Base-by-base conservation (phyloP, 2,113 vertebrate genomes). In the Cochlearius cochlearius region DNA sequence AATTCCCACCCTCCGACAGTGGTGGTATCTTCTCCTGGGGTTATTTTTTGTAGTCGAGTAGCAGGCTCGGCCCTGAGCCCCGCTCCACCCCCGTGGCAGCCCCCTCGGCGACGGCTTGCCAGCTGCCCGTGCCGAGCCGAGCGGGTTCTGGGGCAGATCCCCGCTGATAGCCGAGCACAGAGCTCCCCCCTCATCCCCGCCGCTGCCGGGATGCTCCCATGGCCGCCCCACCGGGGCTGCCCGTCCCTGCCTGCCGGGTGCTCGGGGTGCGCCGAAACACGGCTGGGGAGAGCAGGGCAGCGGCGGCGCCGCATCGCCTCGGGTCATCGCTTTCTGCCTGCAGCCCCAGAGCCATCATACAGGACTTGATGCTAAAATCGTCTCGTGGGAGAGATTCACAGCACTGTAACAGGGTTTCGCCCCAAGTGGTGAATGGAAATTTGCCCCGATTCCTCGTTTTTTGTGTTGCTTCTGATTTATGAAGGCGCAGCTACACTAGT, bases 301-400 rank as follows among this genome's bases (percentile, higher is more conserved):
- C 58, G 12, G 60, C 7, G 2, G 22, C 11, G 41, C 69, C 38
- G 45, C 10, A 2, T 7, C 5, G 3, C 9, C 58, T n/a, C 7
- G 1, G 0, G 34, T n/a, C 26, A 1, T 9, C 3, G 3, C 10
- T 11, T 50, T 29, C 86, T 50, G 6, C 5, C 8, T 34, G 12
- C 8, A 5, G 0, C 25, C 78, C 29, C 1, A 4, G 16, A 26
- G 49, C 3, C 2, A 2, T 25, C 0, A 0, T 6, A 1, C 0
- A 2, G 25, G 13, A 10, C 5, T 23, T 77, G 2, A 0, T 47
- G 43, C 82, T 79, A 1, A 11, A 53, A 18, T 23, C 9, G 19
- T 18, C 76, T 58, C 3, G 0, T 3, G n/a, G 43, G 34, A 73
- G 59, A 36, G 47, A 32, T 47, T 45, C 9, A 1, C 32, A 14